Evolutionary conservation across 1,140 invertebrate species (phyloP), one percentile per base, ranked within the genome.

Genomic region (Listronotus bonariensis): DNA sequence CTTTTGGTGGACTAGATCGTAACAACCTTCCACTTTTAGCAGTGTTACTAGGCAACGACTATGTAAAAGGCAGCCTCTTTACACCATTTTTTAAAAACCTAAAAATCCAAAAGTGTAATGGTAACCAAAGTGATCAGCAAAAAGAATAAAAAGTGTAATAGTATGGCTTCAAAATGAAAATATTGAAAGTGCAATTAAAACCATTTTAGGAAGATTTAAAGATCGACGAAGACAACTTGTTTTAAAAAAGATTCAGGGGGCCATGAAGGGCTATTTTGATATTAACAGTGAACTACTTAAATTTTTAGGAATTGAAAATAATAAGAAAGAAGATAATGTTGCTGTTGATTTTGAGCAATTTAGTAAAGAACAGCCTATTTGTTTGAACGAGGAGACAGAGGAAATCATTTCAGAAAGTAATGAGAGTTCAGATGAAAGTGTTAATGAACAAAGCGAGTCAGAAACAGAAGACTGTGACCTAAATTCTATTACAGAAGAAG

Each of bases 41-140:
- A n/a, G 88, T 88, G 10, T 68, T 96, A 7, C 77, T 95, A 15
- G 93, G 93, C 3, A 96, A 96, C 82, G 93, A 96, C 80, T 95
- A 91, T 78, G 86, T 93, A n/a, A 82, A 88, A 42, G 81, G 80
- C 43, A 81, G 77, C 9, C 80, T 84, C 0, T 93, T 95, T 72
- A 79, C 80, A 10, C 83, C 85, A 43, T 92, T 95, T 75, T 89
- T 89, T 77, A 77, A 78, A 9, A 79, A 85, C 56, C 76, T 94
- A 32, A 88, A 86, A 72, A 77, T 88, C 42, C 78, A 82, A 9
- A 88, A 88, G 69, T 78, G 80, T 49, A 81, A 83, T 54, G 81
- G 78, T 10, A 82, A 78, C 61, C 80, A 80, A 54, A 82, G 83
- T 68, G 82, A 86, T 55, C 84, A 88, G 69, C 82, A 85, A 75